These are phyloP conservation scores for Atta cephalotes DNA, from an alignment of 1,140 invertebrate genomes.

Conservation along the genomic window DNA sequence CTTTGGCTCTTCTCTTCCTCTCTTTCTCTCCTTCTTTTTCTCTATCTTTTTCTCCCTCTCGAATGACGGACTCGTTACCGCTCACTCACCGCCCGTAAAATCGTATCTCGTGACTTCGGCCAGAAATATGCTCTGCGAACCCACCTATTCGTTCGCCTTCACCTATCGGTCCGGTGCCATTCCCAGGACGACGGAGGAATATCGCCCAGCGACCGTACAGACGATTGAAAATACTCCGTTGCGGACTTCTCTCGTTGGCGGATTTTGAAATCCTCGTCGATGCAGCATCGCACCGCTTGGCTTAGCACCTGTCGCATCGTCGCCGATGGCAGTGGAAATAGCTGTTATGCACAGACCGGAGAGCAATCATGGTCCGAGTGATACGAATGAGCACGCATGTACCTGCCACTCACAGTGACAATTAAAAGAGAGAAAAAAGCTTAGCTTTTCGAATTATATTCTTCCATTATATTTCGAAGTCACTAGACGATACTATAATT, in stretches of 20 bases:
- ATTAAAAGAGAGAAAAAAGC: not conserved
- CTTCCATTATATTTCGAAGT: too few relatives aligned
- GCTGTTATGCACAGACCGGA: slow-evolving; percentile 49
- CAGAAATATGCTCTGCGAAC: slow-evolving; percentile 68
- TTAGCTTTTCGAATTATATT: not conserved
- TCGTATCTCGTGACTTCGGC: slow-evolving; percentile 53
- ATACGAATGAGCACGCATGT: slow-evolving; percentile 54
- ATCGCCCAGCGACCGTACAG: slow-evolving; percentile 64
- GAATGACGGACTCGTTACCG: slow-evolving; percentile 19
- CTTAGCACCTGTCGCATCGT: slow-evolving; percentile 71
- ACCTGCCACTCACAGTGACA: not conserved
- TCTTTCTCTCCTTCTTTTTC: not conserved
- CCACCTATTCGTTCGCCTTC: slow-evolving; percentile 66
- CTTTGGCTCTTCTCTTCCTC: not conserved
- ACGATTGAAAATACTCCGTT: slow-evolving; percentile 74
- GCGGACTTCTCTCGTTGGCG: slow-evolving; percentile 49
- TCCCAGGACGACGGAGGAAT: slow-evolving; percentile 66
- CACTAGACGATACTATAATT: too few relatives aligned
- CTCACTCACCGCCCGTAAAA: slow-evolving; percentile 40
- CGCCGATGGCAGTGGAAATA: slow-evolving; percentile 71
- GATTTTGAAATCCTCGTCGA: slow-evolving; percentile 70
- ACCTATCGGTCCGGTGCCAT: slow-evolving; percentile 67
- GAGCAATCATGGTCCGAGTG: slow-evolving; percentile 24
- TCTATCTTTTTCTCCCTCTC: not conserved
- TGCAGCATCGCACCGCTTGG: slow-evolving; percentile 63